Evolutionary conservation across 2,797 vertebrate genomes (phyloP).

Genomic region (Sebastes nivosus): DNA sequence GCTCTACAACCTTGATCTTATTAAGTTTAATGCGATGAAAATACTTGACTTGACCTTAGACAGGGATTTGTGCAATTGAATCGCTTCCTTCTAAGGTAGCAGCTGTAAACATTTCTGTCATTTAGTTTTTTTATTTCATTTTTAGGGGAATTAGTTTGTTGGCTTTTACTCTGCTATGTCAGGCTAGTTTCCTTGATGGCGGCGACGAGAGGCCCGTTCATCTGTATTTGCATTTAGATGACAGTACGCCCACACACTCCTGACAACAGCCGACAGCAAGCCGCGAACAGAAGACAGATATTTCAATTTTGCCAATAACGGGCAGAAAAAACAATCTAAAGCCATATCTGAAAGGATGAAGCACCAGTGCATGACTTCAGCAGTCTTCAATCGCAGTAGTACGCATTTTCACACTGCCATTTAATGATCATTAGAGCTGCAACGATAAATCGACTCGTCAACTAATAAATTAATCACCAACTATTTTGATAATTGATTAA

Average conservation of each 20-base stretch:
- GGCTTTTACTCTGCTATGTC: not conserved
- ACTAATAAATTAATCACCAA: too few relatives aligned
- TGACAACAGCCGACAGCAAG: slow-evolving; percentile 2
- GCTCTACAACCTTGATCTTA: not conserved
- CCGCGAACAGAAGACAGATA: slow-evolving; percentile 12
- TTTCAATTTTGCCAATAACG: slow-evolving; percentile 16
- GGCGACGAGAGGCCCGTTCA: not conserved
- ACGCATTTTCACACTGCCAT: not conserved
- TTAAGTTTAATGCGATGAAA: not conserved
- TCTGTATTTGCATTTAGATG: slow-evolving; percentile 59
- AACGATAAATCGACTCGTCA: too few relatives aligned
- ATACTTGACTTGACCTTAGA: not conserved
- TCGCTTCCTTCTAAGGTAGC: not conserved
- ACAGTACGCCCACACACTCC: slow-evolving; percentile 47
- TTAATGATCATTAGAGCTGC: not conserved
- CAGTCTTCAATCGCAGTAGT: not conserved
- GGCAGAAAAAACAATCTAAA: not conserved
- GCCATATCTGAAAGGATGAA: not conserved
- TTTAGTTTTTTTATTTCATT: not conserved
- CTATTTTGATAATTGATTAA: too few relatives aligned
- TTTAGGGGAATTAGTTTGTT: not conserved
- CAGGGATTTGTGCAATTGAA: not conserved
- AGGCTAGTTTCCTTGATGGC: not conserved
- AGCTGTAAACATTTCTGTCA: not conserved
- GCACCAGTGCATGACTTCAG: not conserved